Evolutionary conservation across 2,797 vertebrate genomes (phyloP), one percentile per base, ranked within the genome.

Genomic region (Melanotaenia pygmaea): DNA sequence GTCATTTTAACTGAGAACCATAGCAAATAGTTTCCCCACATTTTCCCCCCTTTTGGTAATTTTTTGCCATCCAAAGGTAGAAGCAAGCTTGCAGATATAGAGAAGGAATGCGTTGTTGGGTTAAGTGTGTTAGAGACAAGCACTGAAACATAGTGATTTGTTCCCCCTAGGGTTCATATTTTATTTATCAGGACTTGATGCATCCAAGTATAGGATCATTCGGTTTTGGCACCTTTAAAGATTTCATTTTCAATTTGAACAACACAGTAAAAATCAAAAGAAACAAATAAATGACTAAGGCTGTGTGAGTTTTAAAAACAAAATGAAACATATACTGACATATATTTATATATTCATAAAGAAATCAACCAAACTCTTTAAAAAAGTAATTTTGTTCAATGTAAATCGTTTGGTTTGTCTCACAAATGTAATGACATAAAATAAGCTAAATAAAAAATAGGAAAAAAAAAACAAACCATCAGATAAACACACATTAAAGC

Each of bases 171-270:
- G 93, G 92, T 93, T 94, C 58, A 76, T 91, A 83, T 91, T 95
- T 95, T 95, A 95, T 95, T 95, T 91, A 91, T 94, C 92, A 90
- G 93, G 93, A 93, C 88, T 93, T 92, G 92, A 94, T 94, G 93
- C 93, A 93, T 94, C 93, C 93, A 94, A 93, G 92, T 94, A 89
- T 85, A 93, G 94, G 94, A 93, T 94, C 88, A 91, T 94, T 94
- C 88, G 87, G 91, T 93, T 94, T 94, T 95, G 94, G 94, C 94
- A 95, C 94, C 94, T 95, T 94, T 92, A 89, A 90, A 91, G 91
- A 91, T 92, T 94, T 94, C 88, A 92, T 91, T 94, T 90, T 94
- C 80, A 92, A 91, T 89, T 91, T 89, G 90, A 94, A 94, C 87
- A 92, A 92, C 93, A 94, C 91, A 79, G 87, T 91, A 90, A 88